A percentile compares a stretch with the other conserved stretches of the same genome.
Conservation (phyloP, 2,113 vertebrate species). For the Gorsachius goisagi region DNA sequence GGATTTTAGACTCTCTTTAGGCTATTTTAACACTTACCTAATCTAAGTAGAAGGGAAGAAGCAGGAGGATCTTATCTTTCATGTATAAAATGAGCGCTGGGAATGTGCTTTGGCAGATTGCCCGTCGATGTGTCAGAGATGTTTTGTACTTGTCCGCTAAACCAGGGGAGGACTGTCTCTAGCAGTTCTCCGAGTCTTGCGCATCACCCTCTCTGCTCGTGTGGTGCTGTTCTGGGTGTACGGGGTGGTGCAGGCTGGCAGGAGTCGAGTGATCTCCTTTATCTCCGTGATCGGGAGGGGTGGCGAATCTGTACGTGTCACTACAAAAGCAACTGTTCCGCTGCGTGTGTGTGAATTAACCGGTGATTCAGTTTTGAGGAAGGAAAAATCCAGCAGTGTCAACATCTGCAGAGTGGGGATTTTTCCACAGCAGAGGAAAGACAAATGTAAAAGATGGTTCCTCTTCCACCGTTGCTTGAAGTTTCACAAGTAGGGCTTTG, state of each 20-base stretch:
- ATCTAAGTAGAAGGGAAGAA: not conserved
- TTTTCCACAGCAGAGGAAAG: not conserved
- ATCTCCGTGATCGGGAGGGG: not conserved
- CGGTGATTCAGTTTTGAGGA: not conserved
- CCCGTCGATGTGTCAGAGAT: not conserved
- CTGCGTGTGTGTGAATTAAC: not conserved
- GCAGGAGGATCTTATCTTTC: not conserved
- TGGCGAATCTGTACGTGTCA: not conserved
- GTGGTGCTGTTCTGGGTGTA: not conserved
- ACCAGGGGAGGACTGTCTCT: not conserved
- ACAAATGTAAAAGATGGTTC: not conserved
- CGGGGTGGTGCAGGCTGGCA: not conserved
- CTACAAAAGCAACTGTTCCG: not conserved
- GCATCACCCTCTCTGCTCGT: accelerated
- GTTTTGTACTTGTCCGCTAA: not conserved
- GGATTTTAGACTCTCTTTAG: not conserved
- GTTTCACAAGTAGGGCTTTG: not conserved
- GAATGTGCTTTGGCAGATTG: not conserved
- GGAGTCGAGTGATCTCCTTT: not conserved
- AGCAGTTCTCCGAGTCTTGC: not conserved
- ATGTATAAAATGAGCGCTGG: not conserved
- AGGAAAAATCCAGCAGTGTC: not conserved
- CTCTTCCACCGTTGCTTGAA: not conserved
- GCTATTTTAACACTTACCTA: conserved; percentile 5
- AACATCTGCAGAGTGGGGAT: not conserved